Percentiles rank a stretch among this genome's conserved stretches.
phyloP scores from a whole-genome alignment of 2,113 vertebrate species.

The Rissa tridactyla region DNA sequence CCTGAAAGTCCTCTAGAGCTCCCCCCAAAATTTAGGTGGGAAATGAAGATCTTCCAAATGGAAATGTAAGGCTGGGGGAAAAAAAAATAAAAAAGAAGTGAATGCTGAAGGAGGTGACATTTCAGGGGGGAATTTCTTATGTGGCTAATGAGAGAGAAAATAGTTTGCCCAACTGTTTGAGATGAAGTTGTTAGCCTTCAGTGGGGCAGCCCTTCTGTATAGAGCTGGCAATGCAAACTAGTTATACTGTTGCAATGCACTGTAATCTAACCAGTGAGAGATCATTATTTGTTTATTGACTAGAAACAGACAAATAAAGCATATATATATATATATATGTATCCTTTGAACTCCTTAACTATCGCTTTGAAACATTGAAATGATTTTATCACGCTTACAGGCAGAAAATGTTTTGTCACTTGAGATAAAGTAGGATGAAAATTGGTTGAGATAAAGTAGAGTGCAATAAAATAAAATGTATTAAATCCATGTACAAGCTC shows the following conservation, averaged over 20 bases:
- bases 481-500: neutral
- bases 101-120: neutral
- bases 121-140: neutral
- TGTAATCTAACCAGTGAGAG: neutral
- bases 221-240: neutral
- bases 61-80: neutral
- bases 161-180: neutral
- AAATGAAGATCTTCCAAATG: neutral
- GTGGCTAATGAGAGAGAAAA: neutral
- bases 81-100: neutral
- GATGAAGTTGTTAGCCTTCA: neutral
- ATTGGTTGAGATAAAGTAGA: slow-evolving; percentile 20
- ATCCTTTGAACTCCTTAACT: slow-evolving; percentile 17
- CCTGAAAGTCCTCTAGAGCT: neutral
- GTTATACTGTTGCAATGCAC: neutral
- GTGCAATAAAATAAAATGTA: slow-evolving; percentile 34
- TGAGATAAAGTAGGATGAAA: neutral
- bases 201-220: neutral
- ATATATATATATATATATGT: neutral
- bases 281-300: neutral
- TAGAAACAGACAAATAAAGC: neutral
- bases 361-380: slow-evolving; percentile 3
- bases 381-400: neutral
- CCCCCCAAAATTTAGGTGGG: neutral
- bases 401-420: neutral